Conservation (phyloP, 37 sponge, comb jelly and placozoan species). For the Geodia barretti region DNA sequence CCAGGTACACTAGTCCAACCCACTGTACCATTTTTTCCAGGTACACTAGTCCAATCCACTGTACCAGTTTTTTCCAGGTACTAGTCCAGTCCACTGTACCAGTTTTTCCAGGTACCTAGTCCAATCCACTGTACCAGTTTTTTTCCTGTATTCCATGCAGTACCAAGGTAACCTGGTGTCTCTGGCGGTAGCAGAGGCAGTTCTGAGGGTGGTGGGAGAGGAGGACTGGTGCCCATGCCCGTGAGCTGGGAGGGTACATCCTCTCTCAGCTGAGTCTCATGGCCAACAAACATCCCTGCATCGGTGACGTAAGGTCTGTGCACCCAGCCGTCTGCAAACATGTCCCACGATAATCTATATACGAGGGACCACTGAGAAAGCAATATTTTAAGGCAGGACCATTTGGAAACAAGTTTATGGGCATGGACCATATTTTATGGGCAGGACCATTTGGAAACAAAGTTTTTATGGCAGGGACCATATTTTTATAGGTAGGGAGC, state of each 20-base stretch:
- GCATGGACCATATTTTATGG: too few relatives aligned
- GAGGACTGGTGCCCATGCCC: conserved; percentile 76
- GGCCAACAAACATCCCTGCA: conserved; percentile 45
- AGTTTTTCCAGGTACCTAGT: too few relatives aligned
- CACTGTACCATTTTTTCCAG: too few relatives aligned
- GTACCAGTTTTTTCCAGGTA: too few relatives aligned
- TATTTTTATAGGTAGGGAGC: not conserved
- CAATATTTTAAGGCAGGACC: not conserved
- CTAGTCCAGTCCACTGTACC: too few relatives aligned
- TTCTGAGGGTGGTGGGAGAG: conserved; percentile 75
- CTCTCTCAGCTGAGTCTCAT: conserved; percentile 50
- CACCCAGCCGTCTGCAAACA: too few relatives aligned
- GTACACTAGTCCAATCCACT: too few relatives aligned
- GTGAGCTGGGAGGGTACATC: conserved; percentile 66
- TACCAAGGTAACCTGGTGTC: conserved; percentile 86
- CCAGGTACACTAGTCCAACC: too few relatives aligned
- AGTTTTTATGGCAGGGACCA: not conserved
- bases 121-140: too few relatives aligned
- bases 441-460: conserved; percentile 11
- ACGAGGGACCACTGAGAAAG: not conserved
- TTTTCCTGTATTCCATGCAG: too few relatives aligned
- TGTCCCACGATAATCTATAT: too few relatives aligned
- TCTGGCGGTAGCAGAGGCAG: conserved; percentile 84
- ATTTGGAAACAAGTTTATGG: not conserved
- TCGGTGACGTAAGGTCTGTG: conserved; percentile 89